These are phyloP conservation scores for Orthonyx spaldingii DNA, from an alignment of 2,113 vertebrate species.

Conservation along the genomic window DNA sequence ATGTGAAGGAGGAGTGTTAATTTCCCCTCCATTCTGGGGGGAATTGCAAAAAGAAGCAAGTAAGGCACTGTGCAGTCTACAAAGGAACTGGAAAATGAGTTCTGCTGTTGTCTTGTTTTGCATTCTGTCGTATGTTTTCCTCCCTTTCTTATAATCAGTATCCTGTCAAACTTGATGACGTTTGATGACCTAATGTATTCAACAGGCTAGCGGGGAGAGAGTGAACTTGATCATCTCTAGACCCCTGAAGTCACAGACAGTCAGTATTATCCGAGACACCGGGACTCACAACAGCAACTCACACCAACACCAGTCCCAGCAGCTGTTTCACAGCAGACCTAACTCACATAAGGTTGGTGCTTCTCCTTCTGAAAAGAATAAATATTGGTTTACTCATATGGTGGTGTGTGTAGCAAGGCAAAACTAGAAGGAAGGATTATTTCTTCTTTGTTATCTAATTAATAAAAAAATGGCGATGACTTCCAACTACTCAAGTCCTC, in stretches of 20 bases:
- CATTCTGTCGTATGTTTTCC: not conserved
- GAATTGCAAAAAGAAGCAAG: not conserved
- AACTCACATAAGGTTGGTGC: constrained; percentile 81
- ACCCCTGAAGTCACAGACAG: constrained; percentile 80
- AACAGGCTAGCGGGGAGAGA: constrained; percentile 91
- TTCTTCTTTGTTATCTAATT: not conserved
- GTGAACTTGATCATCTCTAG: constrained; percentile 88
- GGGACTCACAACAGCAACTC: constrained; percentile 83
- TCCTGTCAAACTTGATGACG: not conserved
- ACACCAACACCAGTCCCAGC: constrained; percentile 77
- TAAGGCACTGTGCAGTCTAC: not conserved
- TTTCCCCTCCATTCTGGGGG: not conserved
- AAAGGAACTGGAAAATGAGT: not conserved
- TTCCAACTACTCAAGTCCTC: not conserved
- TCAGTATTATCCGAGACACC: constrained; percentile 79
- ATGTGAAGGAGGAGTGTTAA: not conserved
- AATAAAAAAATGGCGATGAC: not conserved
- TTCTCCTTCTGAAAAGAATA: not conserved
- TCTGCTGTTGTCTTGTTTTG: not conserved
- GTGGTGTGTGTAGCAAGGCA: not conserved
- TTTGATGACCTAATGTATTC: not conserved
- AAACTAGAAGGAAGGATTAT: not conserved
- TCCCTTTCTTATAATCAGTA: not conserved
- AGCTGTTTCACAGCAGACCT: constrained; percentile 68
- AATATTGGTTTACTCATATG: not conserved